phyloP scores from a whole-genome alignment of 2,888 invertebrate species.

The Sinopyrophorus schimmeli region DNA sequence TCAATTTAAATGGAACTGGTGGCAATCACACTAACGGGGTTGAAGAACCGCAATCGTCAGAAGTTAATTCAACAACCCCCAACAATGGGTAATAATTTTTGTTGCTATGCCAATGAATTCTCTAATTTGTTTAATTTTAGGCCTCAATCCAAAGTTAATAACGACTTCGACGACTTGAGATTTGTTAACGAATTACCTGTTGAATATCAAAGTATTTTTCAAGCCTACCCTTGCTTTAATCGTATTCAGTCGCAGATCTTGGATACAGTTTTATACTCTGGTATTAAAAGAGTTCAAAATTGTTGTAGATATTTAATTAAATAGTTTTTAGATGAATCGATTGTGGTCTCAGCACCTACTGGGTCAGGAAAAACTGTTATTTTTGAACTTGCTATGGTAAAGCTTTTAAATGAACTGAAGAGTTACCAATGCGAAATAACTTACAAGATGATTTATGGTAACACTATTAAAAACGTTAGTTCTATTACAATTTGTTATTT shows the following conservation, averaged over 20 bases:
- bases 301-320: not conserved
- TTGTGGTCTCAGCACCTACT: constrained; percentile 79
- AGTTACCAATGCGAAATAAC: constrained; percentile 53
- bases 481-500: constrained; percentile 10
- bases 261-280: constrained; percentile 67
- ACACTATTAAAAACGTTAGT: too few relatives aligned
- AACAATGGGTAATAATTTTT: too few relatives aligned
- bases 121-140: too few relatives aligned
- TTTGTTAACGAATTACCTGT: constrained; percentile 44
- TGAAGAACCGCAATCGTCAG: too few relatives aligned
- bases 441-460: constrained; percentile 77
- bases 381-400: constrained; percentile 79
- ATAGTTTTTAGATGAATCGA: constrained; percentile 61
- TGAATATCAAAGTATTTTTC: constrained; percentile 56
- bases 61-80: too few relatives aligned
- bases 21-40: too few relatives aligned
- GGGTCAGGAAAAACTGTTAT: constrained; percentile 82
- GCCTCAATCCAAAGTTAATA: too few relatives aligned
- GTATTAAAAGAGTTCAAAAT: constrained; percentile 50
- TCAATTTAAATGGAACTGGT: too few relatives aligned
- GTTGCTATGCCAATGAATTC: too few relatives aligned
- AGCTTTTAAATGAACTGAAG: constrained; percentile 63
- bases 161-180: constrained; percentile 3
- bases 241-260: constrained; percentile 72
- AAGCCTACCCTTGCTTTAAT: constrained; percentile 68